These are phyloP conservation scores for Epinotia bilunana DNA, from an alignment of 2,888 invertebrate species.

Conservation along the genomic window DNA sequence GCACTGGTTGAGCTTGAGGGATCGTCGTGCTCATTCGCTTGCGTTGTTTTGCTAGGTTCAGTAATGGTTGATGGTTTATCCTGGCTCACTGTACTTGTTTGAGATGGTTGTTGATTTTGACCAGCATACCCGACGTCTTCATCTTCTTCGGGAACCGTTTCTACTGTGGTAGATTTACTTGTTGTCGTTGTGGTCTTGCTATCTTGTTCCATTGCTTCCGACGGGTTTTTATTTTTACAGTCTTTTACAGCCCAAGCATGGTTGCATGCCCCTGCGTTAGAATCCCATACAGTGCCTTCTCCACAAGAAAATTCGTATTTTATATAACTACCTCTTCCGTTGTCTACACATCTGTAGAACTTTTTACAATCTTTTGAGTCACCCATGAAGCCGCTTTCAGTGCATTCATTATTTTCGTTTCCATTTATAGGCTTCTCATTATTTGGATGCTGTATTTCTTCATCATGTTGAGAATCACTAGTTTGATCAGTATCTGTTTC, in stretches of 20 bases:
- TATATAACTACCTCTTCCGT: conserved; percentile 70
- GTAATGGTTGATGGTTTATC: conserved; percentile 25
- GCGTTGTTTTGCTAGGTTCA: conserved; percentile 18
- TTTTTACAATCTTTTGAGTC: conserved; percentile 83
- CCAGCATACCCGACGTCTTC: conserved; percentile 48
- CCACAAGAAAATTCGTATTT: conserved; percentile 84
- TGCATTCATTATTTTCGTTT: conserved; percentile 53
- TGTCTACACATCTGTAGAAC: conserved; percentile 87
- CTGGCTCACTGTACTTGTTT: conserved; percentile 33
- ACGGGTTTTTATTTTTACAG: conserved; percentile 56
- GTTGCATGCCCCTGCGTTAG: conserved; percentile 82
- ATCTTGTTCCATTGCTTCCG: conserved; percentile 38
- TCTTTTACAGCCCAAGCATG: conserved; percentile 80
- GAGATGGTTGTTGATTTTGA: conserved; percentile 45
- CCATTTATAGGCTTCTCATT: conserved; percentile 28
- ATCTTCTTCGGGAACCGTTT: conserved; percentile 47
- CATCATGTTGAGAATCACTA: conserved; percentile 47
- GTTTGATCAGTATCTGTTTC: conserved; percentile 51
- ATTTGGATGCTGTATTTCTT: conserved; percentile 44
- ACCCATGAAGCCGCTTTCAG: conserved; percentile 85
- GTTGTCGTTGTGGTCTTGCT: conserved; percentile 44
- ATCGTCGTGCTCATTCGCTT: conserved; percentile 2
- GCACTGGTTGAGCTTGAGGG: conserved; percentile 6
- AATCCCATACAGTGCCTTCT: conserved; percentile 86
- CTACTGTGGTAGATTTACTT: conserved; percentile 44